Base-by-base conservation (phyloP, 2,113 vertebrate species). In the Gadus macrocephalus region DNA sequence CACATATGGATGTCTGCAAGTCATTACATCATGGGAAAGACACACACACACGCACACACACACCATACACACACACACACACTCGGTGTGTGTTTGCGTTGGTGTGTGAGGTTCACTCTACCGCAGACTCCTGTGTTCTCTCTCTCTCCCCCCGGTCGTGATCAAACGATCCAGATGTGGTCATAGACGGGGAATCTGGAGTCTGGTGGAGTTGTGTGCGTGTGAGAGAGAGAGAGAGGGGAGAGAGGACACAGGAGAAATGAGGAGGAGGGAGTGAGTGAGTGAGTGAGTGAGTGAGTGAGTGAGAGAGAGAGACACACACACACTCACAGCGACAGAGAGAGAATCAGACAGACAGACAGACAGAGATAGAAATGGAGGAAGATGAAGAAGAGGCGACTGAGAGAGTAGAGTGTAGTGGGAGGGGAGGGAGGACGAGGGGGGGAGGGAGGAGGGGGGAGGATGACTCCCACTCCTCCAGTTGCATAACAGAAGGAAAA, bases 1-100 rank as follows among this genome's bases (percentile, higher is more conserved):
- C 67, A 79, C 81, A 81, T 83, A 71, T 76, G 79, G 83, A 87
- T 85, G 82, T 69, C 74, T 83, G 66, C 70, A 78, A 74, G 12
- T 49, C 42, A 79, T 86, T 76, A 83, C 81, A 88, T 77, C 85
- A 78, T 78, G 80, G 75, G 42, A 64, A 27, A 53, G 31, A 31
- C 74, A 15, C 70, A 75, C 67, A 59, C 80, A 79, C 19, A 64
- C 84, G 73, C 83, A 4, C 31, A 31, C 75, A 80, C 71, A 11
- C 69, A 69, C 0, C 0, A 66, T 70, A 25, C 25, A 25, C 25
- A 25, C 25, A 25, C 25, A 25, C 25, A 25, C 25, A 25, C 25
- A 25, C 75, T 81, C 38, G 31, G 42, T 49, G 42, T 49, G 42
- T 14, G 42, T 49, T 7, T 49, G 42, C 11, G 42, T 7, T 49